These are phyloP conservation scores for Cheilosia scutellata DNA, from an alignment of 2,888 invertebrate species.

Conservation along the genomic window DNA sequence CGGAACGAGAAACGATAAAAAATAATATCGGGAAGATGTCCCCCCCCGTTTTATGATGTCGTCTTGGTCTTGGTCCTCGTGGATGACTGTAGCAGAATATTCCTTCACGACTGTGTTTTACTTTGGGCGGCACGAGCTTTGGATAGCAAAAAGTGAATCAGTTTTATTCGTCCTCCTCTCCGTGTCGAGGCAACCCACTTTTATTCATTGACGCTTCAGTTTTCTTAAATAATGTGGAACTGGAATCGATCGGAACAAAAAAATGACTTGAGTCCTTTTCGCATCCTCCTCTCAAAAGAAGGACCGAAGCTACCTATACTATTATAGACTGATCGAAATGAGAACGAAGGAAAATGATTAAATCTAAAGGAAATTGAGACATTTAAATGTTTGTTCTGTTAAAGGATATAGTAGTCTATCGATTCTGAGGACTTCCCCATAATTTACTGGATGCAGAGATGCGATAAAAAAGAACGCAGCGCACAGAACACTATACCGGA, in stretches of 20 bases:
- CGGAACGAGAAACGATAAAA: slow-evolving; percentile 74
- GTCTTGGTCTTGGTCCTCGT: slow-evolving; percentile 22
- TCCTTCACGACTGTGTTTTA: neutral
- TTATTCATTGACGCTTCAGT: slow-evolving; percentile 48
- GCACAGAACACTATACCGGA: neutral
- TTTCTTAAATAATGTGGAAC: slow-evolving; percentile 62
- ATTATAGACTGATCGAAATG: slow-evolving; percentile 60
- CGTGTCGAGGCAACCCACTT: neutral
- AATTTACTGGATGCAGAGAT: slow-evolving; percentile 65
- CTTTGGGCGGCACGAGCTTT: slow-evolving; percentile 21
- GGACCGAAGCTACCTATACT: slow-evolving; percentile 7
- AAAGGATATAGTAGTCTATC: slow-evolving; percentile 71
- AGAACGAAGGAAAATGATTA: slow-evolving; percentile 69
- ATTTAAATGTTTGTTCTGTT: slow-evolving; percentile 75
- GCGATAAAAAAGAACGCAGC: slow-evolving; percentile 40
- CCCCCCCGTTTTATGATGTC: slow-evolving; percentile 48
- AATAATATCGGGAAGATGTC: slow-evolving; percentile 73
- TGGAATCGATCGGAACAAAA: slow-evolving; percentile 40
- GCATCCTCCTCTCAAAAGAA: slow-evolving; percentile 12
- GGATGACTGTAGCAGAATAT: neutral
- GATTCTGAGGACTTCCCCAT: slow-evolving; percentile 64
- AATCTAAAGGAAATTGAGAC: slow-evolving; percentile 76
- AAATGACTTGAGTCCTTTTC: slow-evolving; percentile 1
- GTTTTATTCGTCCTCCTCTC: slow-evolving; percentile 27
- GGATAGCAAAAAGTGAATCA: slow-evolving; percentile 60